phyloP scores from a whole-genome alignment of 2,888 invertebrate species.

The Heterodera filipjevi region DNA sequence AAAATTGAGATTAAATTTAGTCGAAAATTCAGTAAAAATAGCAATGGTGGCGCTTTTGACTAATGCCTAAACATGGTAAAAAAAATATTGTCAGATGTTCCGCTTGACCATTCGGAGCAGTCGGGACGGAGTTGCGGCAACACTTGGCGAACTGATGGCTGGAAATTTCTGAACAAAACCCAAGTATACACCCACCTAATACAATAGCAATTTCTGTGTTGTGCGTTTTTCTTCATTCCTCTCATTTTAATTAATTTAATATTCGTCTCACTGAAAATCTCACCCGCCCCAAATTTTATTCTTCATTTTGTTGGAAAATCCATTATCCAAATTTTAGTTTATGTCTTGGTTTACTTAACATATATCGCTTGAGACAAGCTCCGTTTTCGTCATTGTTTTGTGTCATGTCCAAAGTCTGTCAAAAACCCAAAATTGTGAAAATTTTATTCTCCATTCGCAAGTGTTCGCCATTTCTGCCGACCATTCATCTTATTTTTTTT shows the following conservation, averaged over 20 bases:
- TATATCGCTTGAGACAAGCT: too few species aligned
- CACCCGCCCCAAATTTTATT: not conserved
- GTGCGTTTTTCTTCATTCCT: not conserved
- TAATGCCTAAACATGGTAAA: too few species aligned
- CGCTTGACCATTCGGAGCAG: slow-evolving; percentile 95
- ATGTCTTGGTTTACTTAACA: too few species aligned
- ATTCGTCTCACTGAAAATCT: not conserved
- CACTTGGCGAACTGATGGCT: slow-evolving; percentile 87
- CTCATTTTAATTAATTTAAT: not conserved
- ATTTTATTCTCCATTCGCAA: not conserved
- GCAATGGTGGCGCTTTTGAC: too few species aligned
- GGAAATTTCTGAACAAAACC: slow-evolving; percentile 82
- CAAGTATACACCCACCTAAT: not conserved
- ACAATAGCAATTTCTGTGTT: not conserved
- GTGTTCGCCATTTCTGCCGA: not conserved
- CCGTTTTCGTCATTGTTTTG: too few species aligned
- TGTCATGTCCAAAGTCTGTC: too few species aligned
- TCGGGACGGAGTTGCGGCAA: slow-evolving; percentile 90
- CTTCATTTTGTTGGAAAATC: not conserved
- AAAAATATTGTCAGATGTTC: slow-evolving; percentile 91
- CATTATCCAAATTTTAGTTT: too few species aligned
- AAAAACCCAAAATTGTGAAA: not conserved
- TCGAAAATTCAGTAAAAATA: too few species aligned
- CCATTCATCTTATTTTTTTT: not conserved
- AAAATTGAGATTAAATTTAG: too few species aligned